Conservation (phyloP, 2,797 vertebrate genomes). For the Steatocranus sp. region DNA sequence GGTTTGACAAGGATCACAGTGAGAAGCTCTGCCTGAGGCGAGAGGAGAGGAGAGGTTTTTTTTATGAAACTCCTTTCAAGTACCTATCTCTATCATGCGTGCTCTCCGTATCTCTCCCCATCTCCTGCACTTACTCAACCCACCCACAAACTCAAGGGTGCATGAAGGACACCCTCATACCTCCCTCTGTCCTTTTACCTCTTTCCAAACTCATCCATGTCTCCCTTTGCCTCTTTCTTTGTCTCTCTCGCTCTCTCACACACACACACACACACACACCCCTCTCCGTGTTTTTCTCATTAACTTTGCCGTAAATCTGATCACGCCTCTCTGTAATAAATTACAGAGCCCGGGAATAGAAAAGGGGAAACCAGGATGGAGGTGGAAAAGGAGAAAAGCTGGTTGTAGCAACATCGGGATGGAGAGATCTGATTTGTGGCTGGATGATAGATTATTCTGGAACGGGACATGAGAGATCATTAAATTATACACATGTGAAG, state of each 20-base stretch:
- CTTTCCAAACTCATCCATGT: slow-evolving; percentile 19
- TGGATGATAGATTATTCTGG: slow-evolving; percentile 26
- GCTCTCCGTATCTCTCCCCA: neutral
- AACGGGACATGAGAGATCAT: slow-evolving; percentile 13
- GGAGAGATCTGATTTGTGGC: neutral
- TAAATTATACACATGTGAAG: slow-evolving; percentile 26
- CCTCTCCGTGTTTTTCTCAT: slow-evolving; percentile 46
- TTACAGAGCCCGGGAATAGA: slow-evolving; percentile 29
- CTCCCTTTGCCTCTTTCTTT: neutral
- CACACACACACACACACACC: neutral
- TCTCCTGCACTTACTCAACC: slow-evolving; percentile 42
- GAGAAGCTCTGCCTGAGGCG: neutral
- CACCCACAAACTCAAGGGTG: slow-evolving; percentile 60
- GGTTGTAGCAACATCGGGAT: slow-evolving; percentile 13
- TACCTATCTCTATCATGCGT: neutral
- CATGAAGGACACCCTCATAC: slow-evolving; percentile 63
- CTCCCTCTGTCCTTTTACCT: slow-evolving; percentile 3
- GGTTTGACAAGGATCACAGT: slow-evolving; percentile 27
- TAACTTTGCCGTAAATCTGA: slow-evolving; percentile 60
- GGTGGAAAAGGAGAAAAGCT: slow-evolving; percentile 15
- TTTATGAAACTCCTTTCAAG: slow-evolving; percentile 17
- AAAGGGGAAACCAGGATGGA: slow-evolving; percentile 19
- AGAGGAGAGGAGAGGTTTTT: neutral
- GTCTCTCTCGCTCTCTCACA: neutral
- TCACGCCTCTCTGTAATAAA: slow-evolving; percentile 53